Percentiles rank a stretch among this genome's conserved stretches.
Conservation (phyloP, 2,113 vertebrate genomes). For the Petaurus breviceps region DNA sequence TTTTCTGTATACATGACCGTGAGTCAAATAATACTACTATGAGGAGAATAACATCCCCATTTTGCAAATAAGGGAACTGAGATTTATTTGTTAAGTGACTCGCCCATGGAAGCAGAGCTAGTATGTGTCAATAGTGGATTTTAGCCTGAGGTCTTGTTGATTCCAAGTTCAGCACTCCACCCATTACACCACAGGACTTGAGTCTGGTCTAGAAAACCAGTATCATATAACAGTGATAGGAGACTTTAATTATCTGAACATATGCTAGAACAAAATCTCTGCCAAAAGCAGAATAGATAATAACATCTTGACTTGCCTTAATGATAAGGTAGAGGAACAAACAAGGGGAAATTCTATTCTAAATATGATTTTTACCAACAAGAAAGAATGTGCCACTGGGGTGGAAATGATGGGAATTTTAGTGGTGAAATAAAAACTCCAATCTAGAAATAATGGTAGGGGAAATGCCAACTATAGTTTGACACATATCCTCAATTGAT, state of each 20-base stretch:
- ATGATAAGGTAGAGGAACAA: background rate
- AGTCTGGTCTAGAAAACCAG: background rate
- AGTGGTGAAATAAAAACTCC: background rate
- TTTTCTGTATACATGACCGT: background rate
- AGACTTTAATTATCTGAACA: background rate
- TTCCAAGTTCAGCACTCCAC: background rate
- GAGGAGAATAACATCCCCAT: background rate
- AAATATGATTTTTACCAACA: background rate
- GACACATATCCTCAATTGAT: background rate
- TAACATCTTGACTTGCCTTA: background rate
- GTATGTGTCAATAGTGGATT: background rate
- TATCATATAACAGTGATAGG: background rate
- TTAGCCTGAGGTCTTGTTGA: background rate
- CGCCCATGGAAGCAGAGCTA: background rate
- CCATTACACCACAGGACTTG: background rate
- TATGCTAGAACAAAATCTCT: background rate
- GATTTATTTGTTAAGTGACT: background rate
- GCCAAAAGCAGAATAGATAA: slow-evolving; percentile 2
- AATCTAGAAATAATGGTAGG: background rate
- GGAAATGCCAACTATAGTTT: background rate
- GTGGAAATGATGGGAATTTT: background rate
- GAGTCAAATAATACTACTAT: background rate
- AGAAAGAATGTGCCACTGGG: background rate
- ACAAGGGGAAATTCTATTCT: background rate
- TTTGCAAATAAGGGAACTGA: background rate